A percentile compares a stretch with the other conserved stretches of the same genome.
Conservation (phyloP, 1,140 invertebrate genomes). For the Drosophila teissieri region DNA sequence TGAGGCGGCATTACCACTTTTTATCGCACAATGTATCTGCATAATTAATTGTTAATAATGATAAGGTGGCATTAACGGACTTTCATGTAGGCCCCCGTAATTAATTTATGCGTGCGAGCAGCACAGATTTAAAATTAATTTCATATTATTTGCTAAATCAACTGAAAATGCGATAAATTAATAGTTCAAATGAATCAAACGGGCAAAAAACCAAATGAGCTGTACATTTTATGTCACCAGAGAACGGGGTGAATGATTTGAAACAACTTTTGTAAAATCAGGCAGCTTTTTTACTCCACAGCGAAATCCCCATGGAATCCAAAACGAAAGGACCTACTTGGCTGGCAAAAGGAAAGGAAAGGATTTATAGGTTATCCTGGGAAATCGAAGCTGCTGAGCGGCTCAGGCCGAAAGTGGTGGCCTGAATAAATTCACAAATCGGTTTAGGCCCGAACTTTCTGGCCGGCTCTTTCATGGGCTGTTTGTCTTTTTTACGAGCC, state of each 20-base stretch:
- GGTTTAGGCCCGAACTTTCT: slow-evolving; percentile 55
- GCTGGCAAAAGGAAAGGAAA: not conserved
- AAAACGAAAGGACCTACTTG: slow-evolving; percentile 17
- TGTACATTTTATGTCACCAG: slow-evolving; percentile 3
- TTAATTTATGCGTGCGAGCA: slow-evolving; percentile 55
- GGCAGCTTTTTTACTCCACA: not conserved
- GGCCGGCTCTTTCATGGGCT: slow-evolving; percentile 39
- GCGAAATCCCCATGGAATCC: slow-evolving; percentile 12
- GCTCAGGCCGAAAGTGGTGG: slow-evolving; percentile 34
- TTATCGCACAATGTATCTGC: slow-evolving; percentile 46
- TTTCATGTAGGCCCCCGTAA: slow-evolving; percentile 10
- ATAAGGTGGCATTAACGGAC: slow-evolving; percentile 66
- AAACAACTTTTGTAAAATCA: slow-evolving; percentile 4
- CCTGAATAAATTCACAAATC: slow-evolving; percentile 68
- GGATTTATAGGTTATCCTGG: slow-evolving; percentile 50
- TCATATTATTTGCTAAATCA: slow-evolving; percentile 68
- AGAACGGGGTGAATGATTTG: not conserved
- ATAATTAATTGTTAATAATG: slow-evolving; percentile 79
- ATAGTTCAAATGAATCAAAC: slow-evolving; percentile 60
- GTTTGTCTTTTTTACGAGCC: slow-evolving; percentile 70
- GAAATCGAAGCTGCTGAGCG: slow-evolving; percentile 48
- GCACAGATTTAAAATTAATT: slow-evolving; percentile 72
- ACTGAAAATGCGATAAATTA: slow-evolving; percentile 77
- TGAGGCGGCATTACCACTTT: slow-evolving; percentile 8
- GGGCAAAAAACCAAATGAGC: slow-evolving; percentile 6